Conservation (phyloP, 2,888 invertebrate genomes). For the Nemurella pictetii region DNA sequence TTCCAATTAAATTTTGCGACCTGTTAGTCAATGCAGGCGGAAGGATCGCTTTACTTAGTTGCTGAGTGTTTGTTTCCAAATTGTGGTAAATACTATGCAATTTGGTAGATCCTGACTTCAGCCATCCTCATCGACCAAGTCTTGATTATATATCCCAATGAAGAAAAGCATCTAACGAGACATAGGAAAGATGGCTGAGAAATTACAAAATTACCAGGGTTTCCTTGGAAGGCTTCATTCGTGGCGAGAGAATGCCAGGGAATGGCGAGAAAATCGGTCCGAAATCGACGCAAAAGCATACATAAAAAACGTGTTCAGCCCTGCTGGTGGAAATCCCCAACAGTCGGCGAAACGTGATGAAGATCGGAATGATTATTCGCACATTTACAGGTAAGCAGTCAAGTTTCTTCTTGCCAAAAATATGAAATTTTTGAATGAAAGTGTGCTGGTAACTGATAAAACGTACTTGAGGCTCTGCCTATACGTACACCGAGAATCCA, state of each 20-base stretch:
- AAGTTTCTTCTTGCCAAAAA: background rate
- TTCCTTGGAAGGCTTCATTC: constrained; percentile 70
- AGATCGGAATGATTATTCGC: constrained; percentile 61
- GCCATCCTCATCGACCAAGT: too few species aligned
- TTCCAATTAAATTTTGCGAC: too few species aligned
- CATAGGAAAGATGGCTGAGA: constrained; percentile 59
- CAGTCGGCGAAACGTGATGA: constrained; percentile 48
- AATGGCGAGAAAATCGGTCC: constrained; percentile 50
- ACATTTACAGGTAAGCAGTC: constrained; percentile 63
- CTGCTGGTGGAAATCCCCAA: constrained; percentile 40
- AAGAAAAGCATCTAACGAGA: background rate
- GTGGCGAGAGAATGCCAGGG: constrained; percentile 65
- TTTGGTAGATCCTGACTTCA: too few species aligned
- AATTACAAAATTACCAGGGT: constrained; percentile 79
- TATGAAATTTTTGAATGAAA: too few species aligned
- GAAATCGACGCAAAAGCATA: constrained; percentile 40
- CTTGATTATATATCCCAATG: background rate
- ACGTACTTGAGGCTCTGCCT: too few species aligned
- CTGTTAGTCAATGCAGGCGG: too few species aligned
- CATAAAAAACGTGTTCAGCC: constrained; percentile 45
- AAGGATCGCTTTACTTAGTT: too few species aligned
- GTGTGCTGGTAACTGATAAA: too few species aligned
- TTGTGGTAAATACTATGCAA: too few species aligned
- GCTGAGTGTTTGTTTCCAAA: too few species aligned
- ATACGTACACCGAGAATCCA: too few species aligned